Conservation (phyloP, 2,113 vertebrate species). For the Apteryx owenii region DNA sequence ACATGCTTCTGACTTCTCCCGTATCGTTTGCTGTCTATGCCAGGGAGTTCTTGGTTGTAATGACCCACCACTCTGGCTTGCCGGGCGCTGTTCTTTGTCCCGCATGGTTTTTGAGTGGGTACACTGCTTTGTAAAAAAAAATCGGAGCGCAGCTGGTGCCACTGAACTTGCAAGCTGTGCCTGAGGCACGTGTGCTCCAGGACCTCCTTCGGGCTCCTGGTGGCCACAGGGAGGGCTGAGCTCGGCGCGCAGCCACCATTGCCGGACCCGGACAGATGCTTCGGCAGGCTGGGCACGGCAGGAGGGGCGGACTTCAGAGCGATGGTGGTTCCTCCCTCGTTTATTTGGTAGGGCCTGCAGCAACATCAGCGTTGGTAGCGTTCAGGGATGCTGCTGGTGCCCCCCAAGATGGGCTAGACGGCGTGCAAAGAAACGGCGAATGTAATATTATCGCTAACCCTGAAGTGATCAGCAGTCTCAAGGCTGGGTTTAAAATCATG, state of each 20-base stretch:
- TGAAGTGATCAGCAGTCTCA: not conserved
- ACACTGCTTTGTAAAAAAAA: not conserved
- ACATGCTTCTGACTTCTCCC: no score
- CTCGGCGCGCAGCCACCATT: not conserved
- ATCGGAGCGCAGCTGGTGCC: not conserved
- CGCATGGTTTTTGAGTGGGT: not conserved
- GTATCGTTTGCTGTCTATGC: no score
- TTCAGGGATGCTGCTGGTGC: not conserved
- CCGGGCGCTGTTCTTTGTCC: no score
- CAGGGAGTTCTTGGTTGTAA: no score
- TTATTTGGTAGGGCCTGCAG: not conserved
- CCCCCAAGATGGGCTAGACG: not conserved
- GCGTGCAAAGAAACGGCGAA: not conserved
- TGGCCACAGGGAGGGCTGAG: not conserved
- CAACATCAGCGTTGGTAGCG: no score
- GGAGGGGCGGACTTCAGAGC: not conserved
- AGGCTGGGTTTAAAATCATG: not conserved
- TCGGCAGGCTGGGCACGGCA: accelerated
- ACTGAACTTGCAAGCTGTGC: not conserved
- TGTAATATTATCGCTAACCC: not conserved
- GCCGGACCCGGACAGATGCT: not conserved
- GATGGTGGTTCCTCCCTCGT: not conserved
- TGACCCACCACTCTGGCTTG: not conserved
- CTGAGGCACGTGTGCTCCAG: not conserved
- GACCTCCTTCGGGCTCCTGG: not conserved